These are phyloP conservation scores for Oryzaephilus surinamensis DNA, from an alignment of 1,140 invertebrate species.

Conservation along the genomic window DNA sequence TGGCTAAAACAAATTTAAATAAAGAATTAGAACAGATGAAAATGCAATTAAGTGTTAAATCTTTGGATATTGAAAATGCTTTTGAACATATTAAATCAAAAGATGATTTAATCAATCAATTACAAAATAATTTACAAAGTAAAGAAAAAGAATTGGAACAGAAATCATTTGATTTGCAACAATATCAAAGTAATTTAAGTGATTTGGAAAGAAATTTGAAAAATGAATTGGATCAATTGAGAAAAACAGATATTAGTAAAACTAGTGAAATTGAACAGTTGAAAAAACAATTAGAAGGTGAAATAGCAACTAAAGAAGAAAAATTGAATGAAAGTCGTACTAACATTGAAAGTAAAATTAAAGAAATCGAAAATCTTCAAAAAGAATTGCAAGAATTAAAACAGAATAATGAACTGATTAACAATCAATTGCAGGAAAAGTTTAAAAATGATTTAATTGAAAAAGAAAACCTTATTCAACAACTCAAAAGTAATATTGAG, in stretches of 20 bases:
- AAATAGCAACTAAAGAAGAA: conserved; percentile 31
- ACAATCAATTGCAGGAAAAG: no score
- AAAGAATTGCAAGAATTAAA: conserved; percentile 38
- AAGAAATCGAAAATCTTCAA: conserved; percentile 25
- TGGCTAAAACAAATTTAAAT: no score
- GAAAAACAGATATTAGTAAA: conserved; percentile 33
- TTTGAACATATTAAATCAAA: conserved; percentile 40
- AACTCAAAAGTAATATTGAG: no score
- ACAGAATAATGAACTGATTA: conserved; percentile 33
- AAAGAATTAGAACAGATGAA: conserved; percentile 46
- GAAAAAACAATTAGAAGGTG: no score
- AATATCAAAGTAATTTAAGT: conserved; percentile 18
- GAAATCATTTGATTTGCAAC: conserved; percentile 15
- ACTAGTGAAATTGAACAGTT: conserved; percentile 41
- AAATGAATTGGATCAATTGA: conserved; percentile 20
- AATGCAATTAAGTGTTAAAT: conserved; percentile 46
- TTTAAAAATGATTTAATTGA: no score
- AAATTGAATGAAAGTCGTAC: conserved; percentile 37
- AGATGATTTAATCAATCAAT: conserved; percentile 35
- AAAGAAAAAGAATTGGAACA: conserved; percentile 34
- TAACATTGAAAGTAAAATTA: conserved; percentile 32
- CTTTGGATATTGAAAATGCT: conserved; percentile 40
- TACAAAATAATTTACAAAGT: conserved; percentile 36
- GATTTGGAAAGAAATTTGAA: conserved; percentile 20
- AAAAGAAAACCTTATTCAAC: no score